Evolutionary conservation across 2,797 vertebrate species (phyloP), one percentile per base, ranked within the genome.

Genomic region (Pangasius djambal): DNA sequence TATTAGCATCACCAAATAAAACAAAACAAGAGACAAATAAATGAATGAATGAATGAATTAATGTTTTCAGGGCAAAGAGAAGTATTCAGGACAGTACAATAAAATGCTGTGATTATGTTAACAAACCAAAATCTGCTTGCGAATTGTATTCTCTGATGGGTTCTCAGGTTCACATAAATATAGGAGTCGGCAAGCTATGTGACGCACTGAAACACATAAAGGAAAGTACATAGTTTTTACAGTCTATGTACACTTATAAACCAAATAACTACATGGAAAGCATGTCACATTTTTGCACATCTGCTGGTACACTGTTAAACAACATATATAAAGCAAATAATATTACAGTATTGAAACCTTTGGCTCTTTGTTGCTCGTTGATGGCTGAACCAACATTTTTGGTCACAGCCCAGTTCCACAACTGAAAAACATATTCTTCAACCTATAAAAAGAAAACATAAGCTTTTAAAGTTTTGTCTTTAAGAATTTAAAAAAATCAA

Each of bases 341-440:
- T 1, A 86, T 69, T 31, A 86, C 48, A 72, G 40, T 16, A 88
- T 12, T 70, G 91, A 0, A 93, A 99, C 98, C 40, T 95, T 97
- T 97, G 91, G 97, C 96, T 94, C 95, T 97, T 88, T 97, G 96
- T 20, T 94, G 93, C 74, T 95, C 94, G 89, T 8, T 97, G 88
- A 99, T 92, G 70, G 92, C 25, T 37, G 91, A 93, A 69, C 85
- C 92, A 7, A 81, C 81, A 93, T 95, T 97, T 91, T 95, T 98
- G 28, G 95, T 95, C 83, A 98, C 96, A 88, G 95, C 93, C 98
- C 98, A 99, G 93, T 99, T 99, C 98, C 98, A 99, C 90, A 99
- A 94, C 84, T 93, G 97, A 90, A 98, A n/a, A 86, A 97, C 96
- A 94, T 87, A 92, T 90, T 97, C 97, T 94, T 98, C 97, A 85